A percentile compares a stretch with the other conserved stretches of the same genome.
These are phyloP conservation scores for Pseudonaja textilis DNA, from an alignment of 2,113 vertebrate genomes.

Conservation along the genomic window DNA sequence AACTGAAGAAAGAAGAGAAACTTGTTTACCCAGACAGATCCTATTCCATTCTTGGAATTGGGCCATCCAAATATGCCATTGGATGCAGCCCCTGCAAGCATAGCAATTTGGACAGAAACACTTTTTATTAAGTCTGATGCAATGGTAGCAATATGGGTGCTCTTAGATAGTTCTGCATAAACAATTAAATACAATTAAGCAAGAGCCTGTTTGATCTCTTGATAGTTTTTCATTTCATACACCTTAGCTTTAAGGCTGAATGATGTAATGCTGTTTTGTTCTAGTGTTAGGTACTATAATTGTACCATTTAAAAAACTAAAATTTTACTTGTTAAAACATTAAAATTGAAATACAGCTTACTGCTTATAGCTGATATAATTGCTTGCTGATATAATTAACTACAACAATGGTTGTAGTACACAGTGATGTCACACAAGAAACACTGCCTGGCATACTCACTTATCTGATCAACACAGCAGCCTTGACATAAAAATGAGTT, in stretches of 20 bases:
- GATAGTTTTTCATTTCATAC: constrained; percentile 1
- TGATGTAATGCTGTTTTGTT: background rate
- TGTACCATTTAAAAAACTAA: background rate
- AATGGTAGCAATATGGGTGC: background rate
- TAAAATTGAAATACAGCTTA: background rate
- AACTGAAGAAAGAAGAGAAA: background rate
- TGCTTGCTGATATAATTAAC: background rate
- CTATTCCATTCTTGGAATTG: background rate
- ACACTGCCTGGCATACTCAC: background rate
- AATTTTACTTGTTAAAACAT: background rate
- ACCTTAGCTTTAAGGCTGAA: background rate
- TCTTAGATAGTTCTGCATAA: background rate
- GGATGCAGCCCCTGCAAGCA: background rate
- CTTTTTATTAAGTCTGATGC: background rate
- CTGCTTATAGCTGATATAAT: background rate
- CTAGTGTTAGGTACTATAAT: background rate
- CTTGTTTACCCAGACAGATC: background rate
- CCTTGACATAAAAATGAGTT: background rate
- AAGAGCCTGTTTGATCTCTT: background rate
- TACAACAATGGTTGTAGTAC: background rate
- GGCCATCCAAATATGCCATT: background rate
- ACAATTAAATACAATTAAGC: constrained; percentile 19
- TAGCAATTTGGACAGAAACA: background rate
- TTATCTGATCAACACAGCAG: background rate
- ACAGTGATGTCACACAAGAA: background rate